phyloP scores from a whole-genome alignment of 1,140 invertebrate genomes.

The Dendroctonus ponderosae region DNA sequence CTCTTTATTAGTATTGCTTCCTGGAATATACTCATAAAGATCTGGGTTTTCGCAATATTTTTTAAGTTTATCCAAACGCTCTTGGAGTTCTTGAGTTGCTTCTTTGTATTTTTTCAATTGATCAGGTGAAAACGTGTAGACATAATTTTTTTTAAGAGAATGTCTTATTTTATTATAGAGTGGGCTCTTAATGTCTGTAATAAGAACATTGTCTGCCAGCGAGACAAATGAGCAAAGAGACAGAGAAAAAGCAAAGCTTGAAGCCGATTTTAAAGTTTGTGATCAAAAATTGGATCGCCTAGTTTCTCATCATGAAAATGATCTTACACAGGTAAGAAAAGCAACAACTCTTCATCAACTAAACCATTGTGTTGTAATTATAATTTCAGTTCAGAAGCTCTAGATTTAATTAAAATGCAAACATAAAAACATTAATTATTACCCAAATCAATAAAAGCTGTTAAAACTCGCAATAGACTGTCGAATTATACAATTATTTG shows the following conservation, averaged over 20 bases:
- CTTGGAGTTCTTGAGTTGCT: too few species aligned
- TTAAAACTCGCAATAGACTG: neutral
- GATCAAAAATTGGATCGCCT: constrained; percentile 85
- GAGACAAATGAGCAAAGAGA: constrained; percentile 94
- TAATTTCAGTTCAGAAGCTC: neutral
- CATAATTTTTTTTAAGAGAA: too few species aligned
- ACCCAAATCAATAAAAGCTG: too few species aligned
- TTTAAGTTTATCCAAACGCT: constrained; percentile 34
- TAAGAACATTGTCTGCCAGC: constrained; percentile 85
- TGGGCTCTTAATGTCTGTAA: constrained; percentile 89
- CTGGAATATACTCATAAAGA: neutral
- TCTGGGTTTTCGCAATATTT: constrained; percentile 1
- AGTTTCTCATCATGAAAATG: constrained; percentile 83
- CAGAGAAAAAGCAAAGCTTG: constrained; percentile 88
- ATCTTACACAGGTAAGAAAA: constrained; percentile 73
- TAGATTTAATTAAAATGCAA: too few species aligned
- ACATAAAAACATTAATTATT: too few species aligned
- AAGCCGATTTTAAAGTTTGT: constrained; percentile 89
- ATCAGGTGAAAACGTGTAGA: too few species aligned
- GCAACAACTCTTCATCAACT: neutral
- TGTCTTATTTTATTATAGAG: constrained; percentile 59
- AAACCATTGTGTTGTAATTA: neutral
- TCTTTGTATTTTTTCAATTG: too few species aligned
- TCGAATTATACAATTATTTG: neutral
- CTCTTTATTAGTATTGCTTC: neutral